Evolutionary conservation across 2,113 vertebrate genomes (phyloP), one percentile per base, ranked within the genome.

Genomic region (Struthidea cinerea): DNA sequence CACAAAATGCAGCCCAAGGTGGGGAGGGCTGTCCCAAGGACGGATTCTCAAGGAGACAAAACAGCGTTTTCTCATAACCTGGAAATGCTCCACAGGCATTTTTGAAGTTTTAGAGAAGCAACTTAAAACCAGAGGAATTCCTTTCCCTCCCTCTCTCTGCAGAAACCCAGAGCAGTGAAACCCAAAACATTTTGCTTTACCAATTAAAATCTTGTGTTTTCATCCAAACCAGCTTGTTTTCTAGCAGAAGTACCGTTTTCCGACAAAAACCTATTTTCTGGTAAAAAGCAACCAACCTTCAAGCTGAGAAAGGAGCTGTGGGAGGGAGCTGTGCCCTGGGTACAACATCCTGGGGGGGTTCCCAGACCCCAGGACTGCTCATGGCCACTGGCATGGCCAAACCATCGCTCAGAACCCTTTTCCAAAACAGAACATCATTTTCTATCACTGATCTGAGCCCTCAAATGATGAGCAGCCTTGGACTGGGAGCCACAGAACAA

Each of bases 51-150:
- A 60, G 55, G 55, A 89, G 42, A 83, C 56, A 64, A 68, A 73
- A 1, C 32, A 37, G 33, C 3, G 1, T 63, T 87, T 77, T 3
- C 90, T 61, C 90, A 35, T 3, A 16, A 50, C 6, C 83, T 83
- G 84, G 67, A 59, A 82, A 71, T 0, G 4, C 57, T 68, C 83
- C 87, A 28, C 3, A 11, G 83, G 49, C 61, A 68, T 75, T 85
- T 79, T 7, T 16, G 0, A 39, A 86, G 63, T 47, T 93, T 14
- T 18, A 73, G 71, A 73, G 53, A 83, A 73, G 84, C 84, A 80
- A 44, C 68, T 84, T 39, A 68, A 94, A 95, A 71, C 67, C 83
- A 24, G 35, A 68, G 65, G 70, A 90, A 65, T 79, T 94, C 84
- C 59, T 80, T 44, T 41, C 78, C 74, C 60, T 81, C 69, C 64